A percentile compares a stretch with the other conserved stretches of the same genome.
phyloP scores from a whole-genome alignment of 2,113 vertebrate genomes.

The Gopherus evgoodei region DNA sequence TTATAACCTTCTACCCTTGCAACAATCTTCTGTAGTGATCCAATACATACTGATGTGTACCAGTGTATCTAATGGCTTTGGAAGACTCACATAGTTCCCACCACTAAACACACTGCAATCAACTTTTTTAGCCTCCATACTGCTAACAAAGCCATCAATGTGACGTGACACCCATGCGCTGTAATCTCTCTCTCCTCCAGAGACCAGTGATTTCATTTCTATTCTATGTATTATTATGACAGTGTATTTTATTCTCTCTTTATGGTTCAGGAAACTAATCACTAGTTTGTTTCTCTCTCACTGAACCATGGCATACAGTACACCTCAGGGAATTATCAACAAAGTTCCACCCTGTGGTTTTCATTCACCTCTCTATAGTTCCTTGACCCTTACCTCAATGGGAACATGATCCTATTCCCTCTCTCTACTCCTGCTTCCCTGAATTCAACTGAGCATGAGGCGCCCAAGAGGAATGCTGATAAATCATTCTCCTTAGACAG shows the following conservation, averaged over 20 bases:
- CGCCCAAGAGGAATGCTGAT: not conserved
- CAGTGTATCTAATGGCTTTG: not conserved
- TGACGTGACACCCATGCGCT: not conserved
- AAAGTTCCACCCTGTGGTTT: not conserved
- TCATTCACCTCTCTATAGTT: not conserved
- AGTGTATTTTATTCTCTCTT: not conserved
- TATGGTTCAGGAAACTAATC: rapidly evolving
- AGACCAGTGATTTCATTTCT: not conserved
- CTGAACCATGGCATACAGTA: not conserved
- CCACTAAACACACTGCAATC: not conserved
- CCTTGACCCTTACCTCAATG: not conserved
- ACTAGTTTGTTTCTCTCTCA: not conserved
- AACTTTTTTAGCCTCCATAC: not conserved
- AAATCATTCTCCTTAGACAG: not conserved
- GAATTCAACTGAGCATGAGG: not conserved
- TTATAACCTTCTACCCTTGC: not conserved
- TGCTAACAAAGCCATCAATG: not conserved
- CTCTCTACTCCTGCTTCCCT: not conserved
- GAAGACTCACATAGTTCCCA: rapidly evolving
- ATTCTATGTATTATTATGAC: not conserved
- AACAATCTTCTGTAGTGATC: not conserved
- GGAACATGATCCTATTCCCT: not conserved
- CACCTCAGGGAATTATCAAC: not conserved
- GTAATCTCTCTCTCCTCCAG: not conserved
- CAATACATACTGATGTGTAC: not conserved